These are phyloP conservation scores for Tanaodytes sp. DNA, from an alignment of 2,888 invertebrate genomes.

Conservation along the genomic window DNA sequence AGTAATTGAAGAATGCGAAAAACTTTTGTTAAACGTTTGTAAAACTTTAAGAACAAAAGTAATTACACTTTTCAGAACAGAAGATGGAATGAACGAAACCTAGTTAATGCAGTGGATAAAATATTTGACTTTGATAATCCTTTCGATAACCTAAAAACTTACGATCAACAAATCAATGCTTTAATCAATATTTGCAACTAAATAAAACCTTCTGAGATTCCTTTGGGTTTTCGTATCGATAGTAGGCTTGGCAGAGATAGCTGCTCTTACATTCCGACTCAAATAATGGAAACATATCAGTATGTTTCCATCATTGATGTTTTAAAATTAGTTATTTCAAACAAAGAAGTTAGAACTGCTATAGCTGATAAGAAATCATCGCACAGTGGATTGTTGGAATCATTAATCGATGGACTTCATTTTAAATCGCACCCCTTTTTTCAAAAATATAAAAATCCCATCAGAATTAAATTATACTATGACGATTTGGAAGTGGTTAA, in stretches of 20 bases:
- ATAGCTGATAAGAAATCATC: constrained; percentile 36
- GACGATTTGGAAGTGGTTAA: constrained; percentile 54
- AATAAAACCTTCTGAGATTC: constrained; percentile 26
- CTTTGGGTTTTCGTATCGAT: constrained; percentile 36
- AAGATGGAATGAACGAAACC: background rate
- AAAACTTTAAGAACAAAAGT: constrained; percentile 18
- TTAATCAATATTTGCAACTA: constrained; percentile 29
- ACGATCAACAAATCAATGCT: constrained; percentile 42
- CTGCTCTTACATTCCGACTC: background rate
- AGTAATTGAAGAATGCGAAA: constrained; percentile 30
- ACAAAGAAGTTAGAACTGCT: constrained; percentile 27
- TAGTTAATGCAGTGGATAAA: constrained; percentile 1
- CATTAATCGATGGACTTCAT: constrained; percentile 40
- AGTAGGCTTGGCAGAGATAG: constrained; percentile 15
- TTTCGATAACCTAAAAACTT: constrained; percentile 23
- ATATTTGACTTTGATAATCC: constrained; percentile 31
- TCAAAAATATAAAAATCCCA: constrained; percentile 4
- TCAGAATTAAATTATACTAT: constrained; percentile 8
- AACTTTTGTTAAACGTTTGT: constrained; percentile 13
- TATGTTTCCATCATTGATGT: constrained; percentile 50
- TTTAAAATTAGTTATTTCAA: constrained; percentile 41
- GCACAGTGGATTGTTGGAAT: constrained; percentile 31
- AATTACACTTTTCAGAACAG: background rate
- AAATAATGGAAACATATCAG: constrained; percentile 33
- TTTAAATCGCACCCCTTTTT: constrained; percentile 32